phyloP scores from a whole-genome alignment of 2,888 invertebrate genomes.

The Charanyca ferruginea region DNA sequence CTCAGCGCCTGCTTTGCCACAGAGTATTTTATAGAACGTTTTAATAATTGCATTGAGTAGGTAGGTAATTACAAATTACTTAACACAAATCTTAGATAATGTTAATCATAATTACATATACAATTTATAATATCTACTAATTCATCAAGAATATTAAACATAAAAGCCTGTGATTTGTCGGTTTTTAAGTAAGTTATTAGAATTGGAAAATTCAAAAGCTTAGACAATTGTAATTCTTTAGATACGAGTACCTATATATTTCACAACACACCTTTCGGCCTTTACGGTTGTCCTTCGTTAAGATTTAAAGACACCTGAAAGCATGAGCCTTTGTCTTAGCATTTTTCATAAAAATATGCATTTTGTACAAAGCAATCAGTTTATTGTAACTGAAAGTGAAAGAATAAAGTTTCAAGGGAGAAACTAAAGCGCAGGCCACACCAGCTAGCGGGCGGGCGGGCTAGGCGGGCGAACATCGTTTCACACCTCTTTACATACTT shows the following conservation, averaged over 20 bases:
- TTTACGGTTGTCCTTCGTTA: not conserved
- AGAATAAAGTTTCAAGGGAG: not conserved
- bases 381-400: not conserved
- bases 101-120: constrained; percentile 26
- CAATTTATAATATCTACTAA: constrained; percentile 5
- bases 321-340: not conserved
- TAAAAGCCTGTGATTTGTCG: constrained; percentile 1
- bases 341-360: not conserved
- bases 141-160: constrained; percentile 19
- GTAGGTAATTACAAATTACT: not conserved
- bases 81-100: constrained; percentile 8
- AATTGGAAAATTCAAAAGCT: not conserved
- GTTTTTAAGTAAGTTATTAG: not conserved
- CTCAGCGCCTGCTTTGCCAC: no score
- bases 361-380: not conserved
- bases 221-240: not conserved
- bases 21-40: not conserved
- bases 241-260: not conserved
- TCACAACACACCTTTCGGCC: not conserved
- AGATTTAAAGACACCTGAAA: no score
- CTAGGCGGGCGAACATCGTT: no score
- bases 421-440: not conserved
- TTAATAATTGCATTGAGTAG: not conserved
- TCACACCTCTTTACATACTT: no score
- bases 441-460: no score